phyloP scores from a whole-genome alignment of 2,797 vertebrate genomes.

The Pelodytes ibericus region DNA sequence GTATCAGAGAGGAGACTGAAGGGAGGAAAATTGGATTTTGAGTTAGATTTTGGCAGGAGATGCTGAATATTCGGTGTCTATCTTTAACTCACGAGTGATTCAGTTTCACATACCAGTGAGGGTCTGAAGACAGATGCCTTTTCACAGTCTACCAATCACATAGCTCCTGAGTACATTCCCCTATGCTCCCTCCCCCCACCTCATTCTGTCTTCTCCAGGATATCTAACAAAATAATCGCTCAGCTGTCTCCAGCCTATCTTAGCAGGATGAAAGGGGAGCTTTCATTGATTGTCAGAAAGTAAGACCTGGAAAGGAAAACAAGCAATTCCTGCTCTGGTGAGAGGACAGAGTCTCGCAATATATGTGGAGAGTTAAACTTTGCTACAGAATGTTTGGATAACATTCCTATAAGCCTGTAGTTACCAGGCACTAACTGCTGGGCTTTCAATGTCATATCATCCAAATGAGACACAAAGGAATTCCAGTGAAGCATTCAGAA shows the following conservation, averaged over 20 bases:
- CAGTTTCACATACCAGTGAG: constrained; percentile 90
- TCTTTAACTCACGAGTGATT: constrained; percentile 96
- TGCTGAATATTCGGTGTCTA: constrained; percentile 82
- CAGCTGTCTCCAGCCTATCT: constrained; percentile 67
- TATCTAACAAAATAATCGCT: constrained; percentile 60
- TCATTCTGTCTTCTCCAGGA: constrained; percentile 62
- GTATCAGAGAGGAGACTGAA: constrained; percentile 60
- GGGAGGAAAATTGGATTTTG: constrained; percentile 64
- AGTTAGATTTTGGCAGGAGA: constrained; percentile 82
- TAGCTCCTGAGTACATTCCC: constrained; percentile 61
- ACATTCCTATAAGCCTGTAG: constrained; percentile 61
- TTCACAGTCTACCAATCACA: constrained; percentile 79
- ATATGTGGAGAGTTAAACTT: constrained; percentile 66
- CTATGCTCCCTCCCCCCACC: constrained; percentile 61
- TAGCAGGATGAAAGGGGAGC: constrained; percentile 58
- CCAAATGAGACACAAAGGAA: constrained; percentile 12
- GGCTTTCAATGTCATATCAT: constrained; percentile 1
- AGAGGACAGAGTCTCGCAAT: constrained; percentile 46
- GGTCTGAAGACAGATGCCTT: constrained; percentile 83
- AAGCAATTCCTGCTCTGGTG: constrained; percentile 5
- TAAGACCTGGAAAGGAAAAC: constrained; percentile 53
- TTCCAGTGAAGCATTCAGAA: too few species aligned
- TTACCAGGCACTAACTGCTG: constrained; percentile 51
- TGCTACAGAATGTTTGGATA: constrained; percentile 65
- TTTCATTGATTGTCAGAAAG: constrained; percentile 60